Base-by-base conservation (phyloP, 1,140 invertebrate species). In the Drosophila erecta region DNA sequence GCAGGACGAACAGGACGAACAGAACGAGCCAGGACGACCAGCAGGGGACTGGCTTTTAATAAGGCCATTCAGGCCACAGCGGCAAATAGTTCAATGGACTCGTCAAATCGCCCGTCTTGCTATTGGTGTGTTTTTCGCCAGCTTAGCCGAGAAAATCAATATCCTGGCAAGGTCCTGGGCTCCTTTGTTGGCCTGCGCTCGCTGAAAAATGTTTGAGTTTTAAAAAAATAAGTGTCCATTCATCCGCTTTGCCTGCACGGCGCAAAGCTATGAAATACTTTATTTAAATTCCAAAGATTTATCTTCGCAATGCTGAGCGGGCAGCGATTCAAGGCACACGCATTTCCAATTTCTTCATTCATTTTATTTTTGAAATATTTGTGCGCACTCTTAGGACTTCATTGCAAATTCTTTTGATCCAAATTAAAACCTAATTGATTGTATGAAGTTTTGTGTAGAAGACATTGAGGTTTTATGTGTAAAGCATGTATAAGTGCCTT, bases 71-170 rank as follows among this genome's bases (percentile, higher is more conserved):
- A 60, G 75, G 71, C 77, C 65, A 66, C 53, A 73, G 66, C 47
- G 64, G 66, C 71, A 59, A 65, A 81, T 66, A 81, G 81, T 78
- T 87, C 79, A 83, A 83, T 71, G 64, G 61, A 86, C 81, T 83
- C 56, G 50, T 70, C 56, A 76, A 60, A 73, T 24, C 22, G 27
- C 22, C 14, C 8, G 41, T 47, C 4, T 20, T 46, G 41, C 37
- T 33, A 33, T 20, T 53, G 38, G 40, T 61, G 22, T 14, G 27
- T 30, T 11, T 11, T 43, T 24, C 7, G 24, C 35, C 8, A 35
- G 60, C 79, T 81, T 44, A 81, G 57, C 30, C 49, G 27, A 47
- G 33, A 85, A 84, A 84, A 84, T 84, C 80, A 85, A 84, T 84
- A 84, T 27, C 56, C 44, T 67, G 44, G 43, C 58, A 51, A 60